Conservation (phyloP, 2,888 invertebrate genomes). For the Hemistola chrysoprasaria region DNA sequence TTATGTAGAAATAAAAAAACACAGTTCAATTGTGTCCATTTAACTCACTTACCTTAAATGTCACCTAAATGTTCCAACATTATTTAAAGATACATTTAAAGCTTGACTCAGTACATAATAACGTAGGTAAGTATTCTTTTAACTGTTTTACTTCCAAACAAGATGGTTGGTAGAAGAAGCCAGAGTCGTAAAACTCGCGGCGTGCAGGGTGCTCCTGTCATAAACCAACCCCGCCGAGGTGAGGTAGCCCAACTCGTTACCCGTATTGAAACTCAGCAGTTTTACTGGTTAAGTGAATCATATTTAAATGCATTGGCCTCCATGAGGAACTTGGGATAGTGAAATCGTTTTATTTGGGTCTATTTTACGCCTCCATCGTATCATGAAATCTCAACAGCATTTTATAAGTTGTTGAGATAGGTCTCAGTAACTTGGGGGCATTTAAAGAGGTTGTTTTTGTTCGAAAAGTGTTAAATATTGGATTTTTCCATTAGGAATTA, state of each 20-base stretch:
- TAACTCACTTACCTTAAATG: no score
- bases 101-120: constrained; percentile 30
- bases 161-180: constrained; percentile 58
- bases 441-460: no score
- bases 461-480: no score
- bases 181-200: constrained; percentile 66
- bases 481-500: no score
- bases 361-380: no score
- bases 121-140: constrained; percentile 49
- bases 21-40: no score
- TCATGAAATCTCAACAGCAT: no score
- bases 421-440: no score
- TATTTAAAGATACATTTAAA: constrained; percentile 1
- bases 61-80: no score
- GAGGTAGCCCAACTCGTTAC: constrained; percentile 29
- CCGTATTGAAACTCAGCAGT: constrained; percentile 53
- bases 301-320: constrained; percentile 37
- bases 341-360: background rate
- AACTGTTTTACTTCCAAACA: constrained; percentile 58
- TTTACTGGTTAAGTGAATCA: constrained; percentile 42
- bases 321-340: constrained; percentile 1
- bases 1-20: no score
- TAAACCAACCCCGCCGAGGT: constrained; percentile 55
- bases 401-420: no score
- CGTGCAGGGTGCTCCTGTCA: constrained; percentile 60